Percentiles rank a stretch among this genome's conserved stretches.
These are phyloP conservation scores for Chloroclysta siterata DNA, from an alignment of 2,888 invertebrate species.

Conservation along the genomic window DNA sequence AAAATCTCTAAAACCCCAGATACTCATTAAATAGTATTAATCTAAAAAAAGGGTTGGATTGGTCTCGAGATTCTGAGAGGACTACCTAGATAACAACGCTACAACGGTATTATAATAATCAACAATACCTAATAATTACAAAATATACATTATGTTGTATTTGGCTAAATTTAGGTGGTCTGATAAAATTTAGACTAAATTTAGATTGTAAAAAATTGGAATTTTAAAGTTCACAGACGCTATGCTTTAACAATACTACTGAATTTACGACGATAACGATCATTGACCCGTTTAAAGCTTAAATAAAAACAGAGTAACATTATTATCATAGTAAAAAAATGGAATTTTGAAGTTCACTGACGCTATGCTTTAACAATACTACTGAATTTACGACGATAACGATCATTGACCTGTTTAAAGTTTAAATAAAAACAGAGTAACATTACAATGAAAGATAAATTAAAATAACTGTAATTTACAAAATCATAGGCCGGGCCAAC, in stretches of 20 bases:
- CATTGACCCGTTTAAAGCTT: background rate
- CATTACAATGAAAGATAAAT: background rate
- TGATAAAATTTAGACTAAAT: slow-evolving; percentile 17
- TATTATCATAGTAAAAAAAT: too few relatives aligned
- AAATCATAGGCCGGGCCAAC: slow-evolving; percentile 7
- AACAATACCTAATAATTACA: slow-evolving; percentile 71
- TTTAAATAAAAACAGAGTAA: background rate
- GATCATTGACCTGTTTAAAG: background rate
- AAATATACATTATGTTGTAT: slow-evolving; percentile 69
- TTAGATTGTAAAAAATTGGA: slow-evolving; percentile 7
- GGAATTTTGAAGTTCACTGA: too few relatives aligned
- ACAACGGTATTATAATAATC: slow-evolving; percentile 59
- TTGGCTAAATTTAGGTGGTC: slow-evolving; percentile 36
- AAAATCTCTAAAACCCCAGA: slow-evolving; percentile 78
- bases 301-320: background rate
- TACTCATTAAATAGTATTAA: slow-evolving; percentile 64
- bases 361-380: slow-evolving; percentile 10
- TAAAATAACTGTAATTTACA: slow-evolving; percentile 1
- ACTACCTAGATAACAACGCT: slow-evolving; percentile 64
- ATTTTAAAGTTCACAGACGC: slow-evolving; percentile 19
- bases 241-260: slow-evolving; percentile 9
- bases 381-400: background rate
- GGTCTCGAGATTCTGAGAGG: slow-evolving; percentile 80
- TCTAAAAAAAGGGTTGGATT: slow-evolving; percentile 77
- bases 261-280: background rate